Evolutionary conservation across 2,113 vertebrate species (phyloP).

Genomic region (Eulemur rufifrons): DNA sequence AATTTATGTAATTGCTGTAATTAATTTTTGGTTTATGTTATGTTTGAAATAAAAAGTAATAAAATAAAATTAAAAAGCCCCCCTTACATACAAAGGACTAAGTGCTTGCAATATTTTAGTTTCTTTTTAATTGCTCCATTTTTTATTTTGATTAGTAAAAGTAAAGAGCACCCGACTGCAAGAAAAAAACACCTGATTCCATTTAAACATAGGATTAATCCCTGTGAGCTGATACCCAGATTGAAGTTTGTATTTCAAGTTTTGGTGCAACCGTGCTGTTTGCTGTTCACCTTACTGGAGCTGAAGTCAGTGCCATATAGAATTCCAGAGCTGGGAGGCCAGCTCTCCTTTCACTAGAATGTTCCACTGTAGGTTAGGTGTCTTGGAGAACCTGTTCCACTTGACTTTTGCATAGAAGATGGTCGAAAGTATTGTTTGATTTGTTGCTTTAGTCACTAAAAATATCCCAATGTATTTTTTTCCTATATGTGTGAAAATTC

Average conservation of each 20-base stretch:
- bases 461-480: background rate
- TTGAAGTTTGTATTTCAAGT: background rate
- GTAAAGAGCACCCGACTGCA: background rate
- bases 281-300: background rate
- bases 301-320: rapidly evolving
- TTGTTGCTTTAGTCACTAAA: background rate
- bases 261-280: no score
- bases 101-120: constrained; percentile 33
- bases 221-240: background rate
- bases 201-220: background rate
- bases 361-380: rapidly evolving
- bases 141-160: constrained; percentile 18
- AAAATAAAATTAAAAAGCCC: constrained; percentile 43
- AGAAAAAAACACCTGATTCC: background rate
- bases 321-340: background rate
- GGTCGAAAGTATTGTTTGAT: background rate
- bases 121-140: constrained; percentile 42
- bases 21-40: constrained; percentile 64
- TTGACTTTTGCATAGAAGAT: background rate
- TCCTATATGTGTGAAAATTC: background rate
- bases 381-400: background rate
- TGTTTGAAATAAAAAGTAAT: constrained; percentile 64
- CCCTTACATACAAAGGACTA: background rate
- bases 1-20: constrained; percentile 40
- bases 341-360: background rate